These are phyloP conservation scores for Acleris emargana DNA, from an alignment of 2,888 invertebrate species.

Conservation along the genomic window DNA sequence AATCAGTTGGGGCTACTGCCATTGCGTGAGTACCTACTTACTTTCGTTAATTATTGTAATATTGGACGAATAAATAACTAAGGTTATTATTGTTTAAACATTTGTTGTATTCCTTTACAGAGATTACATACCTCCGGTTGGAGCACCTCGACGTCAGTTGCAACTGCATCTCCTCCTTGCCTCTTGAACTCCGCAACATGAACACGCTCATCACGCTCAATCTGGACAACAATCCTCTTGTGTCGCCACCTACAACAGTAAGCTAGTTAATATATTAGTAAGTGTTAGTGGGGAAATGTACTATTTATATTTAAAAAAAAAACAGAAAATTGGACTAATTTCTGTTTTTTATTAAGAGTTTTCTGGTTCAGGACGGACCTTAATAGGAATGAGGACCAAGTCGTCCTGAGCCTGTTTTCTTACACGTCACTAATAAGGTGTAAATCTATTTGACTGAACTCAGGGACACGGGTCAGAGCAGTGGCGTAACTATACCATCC, in stretches of 20 bases:
- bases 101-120: constrained; percentile 72
- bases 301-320: no score
- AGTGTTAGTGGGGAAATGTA: no score
- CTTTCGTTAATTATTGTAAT: background rate
- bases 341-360: no score
- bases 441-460: background rate
- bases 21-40: constrained; percentile 85
- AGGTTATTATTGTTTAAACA: background rate
- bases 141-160: constrained; percentile 94
- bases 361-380: no score
- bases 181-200: constrained; percentile 95
- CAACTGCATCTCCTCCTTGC: constrained; percentile 94
- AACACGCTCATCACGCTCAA: constrained; percentile 90
- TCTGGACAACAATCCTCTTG: constrained; percentile 95
- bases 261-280: constrained; percentile 61
- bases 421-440: background rate
- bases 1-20: constrained; percentile 95
- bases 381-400: no score
- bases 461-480: no score
- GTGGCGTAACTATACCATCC: no score
- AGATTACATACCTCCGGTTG: constrained; percentile 93
- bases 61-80: background rate
- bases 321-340: no score
- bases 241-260: constrained; percentile 96
- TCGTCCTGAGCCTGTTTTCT: no score